These are phyloP conservation scores for Melipona bicolor DNA, from an alignment of 2,888 invertebrate genomes.

Conservation along the genomic window DNA sequence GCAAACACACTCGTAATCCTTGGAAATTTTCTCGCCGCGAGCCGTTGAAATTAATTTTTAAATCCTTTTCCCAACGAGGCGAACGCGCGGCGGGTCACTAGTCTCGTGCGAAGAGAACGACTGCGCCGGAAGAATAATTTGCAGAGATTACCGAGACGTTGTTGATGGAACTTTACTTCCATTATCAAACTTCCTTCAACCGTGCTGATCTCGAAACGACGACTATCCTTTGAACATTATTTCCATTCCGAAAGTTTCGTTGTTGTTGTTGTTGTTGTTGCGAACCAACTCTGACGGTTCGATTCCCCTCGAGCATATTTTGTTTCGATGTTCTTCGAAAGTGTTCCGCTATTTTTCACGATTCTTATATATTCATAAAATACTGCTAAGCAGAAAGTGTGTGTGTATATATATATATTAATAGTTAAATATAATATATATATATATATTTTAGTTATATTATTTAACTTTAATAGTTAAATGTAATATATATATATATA, in stretches of 20 bases:
- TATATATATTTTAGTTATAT: too few species aligned
- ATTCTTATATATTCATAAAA: neutral
- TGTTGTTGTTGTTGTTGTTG: neutral
- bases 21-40: neutral
- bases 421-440: too few species aligned
- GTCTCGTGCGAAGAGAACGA: neutral
- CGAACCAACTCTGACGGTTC: neutral
- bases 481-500: too few species aligned
- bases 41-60: slow-evolving; percentile 48
- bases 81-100: neutral
- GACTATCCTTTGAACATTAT: slow-evolving; percentile 24
- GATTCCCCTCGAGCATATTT: neutral
- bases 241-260: slow-evolving; percentile 33
- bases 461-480: too few species aligned
- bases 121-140: slow-evolving; percentile 28
- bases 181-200: slow-evolving; percentile 46
- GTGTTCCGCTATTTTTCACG: too few species aligned
- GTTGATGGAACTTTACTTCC: slow-evolving; percentile 44
- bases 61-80: neutral
- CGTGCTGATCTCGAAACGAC: neutral
- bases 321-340: neutral
- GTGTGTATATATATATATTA: too few species aligned
- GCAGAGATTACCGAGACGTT: slow-evolving; percentile 33
- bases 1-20: neutral
- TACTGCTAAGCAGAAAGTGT: too few species aligned